These are phyloP conservation scores for Pocillopora verrucosa DNA, from an alignment of 64 coral and sea anemone genomes.

Conservation along the genomic window DNA sequence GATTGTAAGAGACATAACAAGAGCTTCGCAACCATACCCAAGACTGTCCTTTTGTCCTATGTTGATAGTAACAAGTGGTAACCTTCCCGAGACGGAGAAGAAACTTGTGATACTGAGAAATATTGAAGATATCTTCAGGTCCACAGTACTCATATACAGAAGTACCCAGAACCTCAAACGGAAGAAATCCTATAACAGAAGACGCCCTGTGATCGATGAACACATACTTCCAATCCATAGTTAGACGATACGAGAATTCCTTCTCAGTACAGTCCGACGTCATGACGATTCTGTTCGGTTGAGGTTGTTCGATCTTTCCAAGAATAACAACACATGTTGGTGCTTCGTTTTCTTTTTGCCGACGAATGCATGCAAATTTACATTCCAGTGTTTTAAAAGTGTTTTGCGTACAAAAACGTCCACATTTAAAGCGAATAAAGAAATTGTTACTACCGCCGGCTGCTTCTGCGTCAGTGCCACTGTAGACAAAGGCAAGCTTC, in stretches of 20 bases:
- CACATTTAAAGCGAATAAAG: background rate
- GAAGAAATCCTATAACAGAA: constrained; percentile 35
- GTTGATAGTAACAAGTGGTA: constrained; percentile 72
- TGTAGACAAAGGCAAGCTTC: background rate
- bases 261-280: background rate
- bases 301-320: background rate
- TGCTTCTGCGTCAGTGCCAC: background rate
- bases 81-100: constrained; percentile 34
- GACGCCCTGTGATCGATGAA: constrained; percentile 21
- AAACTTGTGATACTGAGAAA: constrained; percentile 45
- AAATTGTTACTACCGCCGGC: background rate
- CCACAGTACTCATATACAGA: constrained; percentile 37
- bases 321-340: background rate
- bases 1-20: constrained; percentile 91
- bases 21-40: constrained; percentile 86
- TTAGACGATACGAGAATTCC: constrained; percentile 44
- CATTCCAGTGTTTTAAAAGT: background rate
- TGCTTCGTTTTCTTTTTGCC: background rate
- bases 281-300: constrained; percentile 5
- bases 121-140: constrained; percentile 44
- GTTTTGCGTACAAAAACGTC: background rate
- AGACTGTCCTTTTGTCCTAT: constrained; percentile 81
- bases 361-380: background rate
- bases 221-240: constrained; percentile 47
- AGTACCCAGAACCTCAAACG: constrained; percentile 34